Evolutionary conservation across 1,140 invertebrate species (phyloP).

Genomic region (Formica selysi): DNA sequence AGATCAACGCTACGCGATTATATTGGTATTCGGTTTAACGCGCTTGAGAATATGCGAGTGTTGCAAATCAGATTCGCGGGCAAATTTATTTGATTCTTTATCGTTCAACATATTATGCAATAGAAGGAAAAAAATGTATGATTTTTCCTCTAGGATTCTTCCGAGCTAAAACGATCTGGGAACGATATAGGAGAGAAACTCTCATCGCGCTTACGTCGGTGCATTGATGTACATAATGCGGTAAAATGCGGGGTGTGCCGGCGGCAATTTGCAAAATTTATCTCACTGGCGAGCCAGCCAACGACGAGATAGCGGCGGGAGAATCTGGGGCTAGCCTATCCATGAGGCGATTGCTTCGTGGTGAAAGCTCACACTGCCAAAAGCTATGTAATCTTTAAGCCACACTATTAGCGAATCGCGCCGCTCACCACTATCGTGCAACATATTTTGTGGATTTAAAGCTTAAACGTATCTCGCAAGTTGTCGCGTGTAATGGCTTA

Average conservation of each 20-base stretch:
- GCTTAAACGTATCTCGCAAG: conserved; percentile 27
- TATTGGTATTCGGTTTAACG: conserved; percentile 43
- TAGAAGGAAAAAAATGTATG: background rate
- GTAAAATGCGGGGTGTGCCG: conserved; percentile 61
- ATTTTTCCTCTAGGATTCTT: background rate
- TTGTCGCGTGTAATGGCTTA: conserved; percentile 22
- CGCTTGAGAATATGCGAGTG: conserved; percentile 11
- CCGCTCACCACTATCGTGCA: conserved; percentile 4
- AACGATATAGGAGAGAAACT: background rate
- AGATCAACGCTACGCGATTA: conserved; percentile 45
- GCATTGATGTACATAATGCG: conserved; percentile 60
- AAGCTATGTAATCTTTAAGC: conserved; percentile 66
- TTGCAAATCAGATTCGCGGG: background rate
- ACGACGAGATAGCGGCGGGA: conserved; percentile 57
- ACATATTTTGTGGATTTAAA: conserved; percentile 55
- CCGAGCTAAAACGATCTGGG: background rate
- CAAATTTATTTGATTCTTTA: conserved; percentile 18
- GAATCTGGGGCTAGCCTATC: conserved; percentile 58
- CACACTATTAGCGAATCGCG: conserved; percentile 63
- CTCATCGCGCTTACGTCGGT: conserved; percentile 1
- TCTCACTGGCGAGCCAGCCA: conserved; percentile 54
- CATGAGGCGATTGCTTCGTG: conserved; percentile 66
- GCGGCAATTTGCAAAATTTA: conserved; percentile 74
- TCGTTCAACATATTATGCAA: background rate
- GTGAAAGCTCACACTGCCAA: conserved; percentile 67